Evolutionary conservation across 2,797 vertebrate species (phyloP).

Genomic region (Takifugu rubripes): DNA sequence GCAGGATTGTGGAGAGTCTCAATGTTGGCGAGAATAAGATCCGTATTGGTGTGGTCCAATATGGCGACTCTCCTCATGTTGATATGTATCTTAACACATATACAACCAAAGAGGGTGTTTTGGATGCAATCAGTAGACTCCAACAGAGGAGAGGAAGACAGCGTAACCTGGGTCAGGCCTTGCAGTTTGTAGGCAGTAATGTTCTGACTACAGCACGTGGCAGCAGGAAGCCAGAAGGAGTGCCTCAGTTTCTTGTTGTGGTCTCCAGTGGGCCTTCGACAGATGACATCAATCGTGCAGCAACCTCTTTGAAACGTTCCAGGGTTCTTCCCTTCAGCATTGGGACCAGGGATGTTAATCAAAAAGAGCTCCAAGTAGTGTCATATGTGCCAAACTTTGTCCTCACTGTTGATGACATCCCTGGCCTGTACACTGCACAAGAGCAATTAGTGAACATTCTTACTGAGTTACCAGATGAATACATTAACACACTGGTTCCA

Average conservation of each 20-base stretch:
- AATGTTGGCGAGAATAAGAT: constrained; percentile 85
- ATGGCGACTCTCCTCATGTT: constrained; percentile 77
- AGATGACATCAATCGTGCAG: constrained; percentile 68
- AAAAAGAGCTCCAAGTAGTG: constrained; percentile 77
- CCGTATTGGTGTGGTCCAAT: constrained; percentile 85
- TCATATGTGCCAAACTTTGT: constrained; percentile 83
- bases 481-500: constrained; percentile 70
- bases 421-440: constrained; percentile 84
- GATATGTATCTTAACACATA: constrained; percentile 87
- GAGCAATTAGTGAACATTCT: constrained; percentile 81
- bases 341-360: constrained; percentile 76
- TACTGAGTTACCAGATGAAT: constrained; percentile 80
- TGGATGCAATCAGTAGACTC: constrained; percentile 74
- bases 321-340: constrained; percentile 74
- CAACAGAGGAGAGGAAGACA: constrained; percentile 78
- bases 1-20: constrained; percentile 82
- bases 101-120: constrained; percentile 79
- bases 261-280: constrained; percentile 74
- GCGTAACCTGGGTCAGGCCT: constrained; percentile 85
- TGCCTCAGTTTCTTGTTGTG: constrained; percentile 78
- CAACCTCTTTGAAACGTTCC: constrained; percentile 66
- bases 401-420: constrained; percentile 83
- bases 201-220: constrained; percentile 75
- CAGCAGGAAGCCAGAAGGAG: constrained; percentile 73
- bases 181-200: constrained; percentile 81